These are phyloP conservation scores for Ypsolopha sequella DNA, from an alignment of 2,888 invertebrate genomes.

Conservation along the genomic window DNA sequence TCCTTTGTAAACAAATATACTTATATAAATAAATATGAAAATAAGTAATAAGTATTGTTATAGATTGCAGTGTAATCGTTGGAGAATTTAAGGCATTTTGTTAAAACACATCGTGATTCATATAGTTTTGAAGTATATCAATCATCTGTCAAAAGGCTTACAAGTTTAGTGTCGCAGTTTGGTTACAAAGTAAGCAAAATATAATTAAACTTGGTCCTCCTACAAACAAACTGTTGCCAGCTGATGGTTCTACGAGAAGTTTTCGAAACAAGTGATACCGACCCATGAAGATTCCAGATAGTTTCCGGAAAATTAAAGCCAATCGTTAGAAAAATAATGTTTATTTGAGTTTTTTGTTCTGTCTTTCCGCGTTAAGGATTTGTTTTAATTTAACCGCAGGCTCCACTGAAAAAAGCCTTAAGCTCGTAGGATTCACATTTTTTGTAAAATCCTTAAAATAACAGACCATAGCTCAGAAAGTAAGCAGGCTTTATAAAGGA, in stretches of 20 bases:
- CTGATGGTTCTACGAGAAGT: constrained; percentile 7
- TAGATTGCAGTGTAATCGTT: not conserved
- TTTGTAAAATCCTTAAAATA: too few relatives aligned
- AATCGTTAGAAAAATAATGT: not conserved
- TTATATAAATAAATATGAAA: too few relatives aligned
- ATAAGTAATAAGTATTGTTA: too few relatives aligned
- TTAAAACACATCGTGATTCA: not conserved
- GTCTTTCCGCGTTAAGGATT: too few relatives aligned
- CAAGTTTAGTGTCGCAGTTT: not conserved
- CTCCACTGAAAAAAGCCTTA: too few relatives aligned
- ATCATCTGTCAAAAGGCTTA: constrained; percentile 17
- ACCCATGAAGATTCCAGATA: not conserved
- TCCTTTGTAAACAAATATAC: too few relatives aligned
- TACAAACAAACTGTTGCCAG: constrained; percentile 18
- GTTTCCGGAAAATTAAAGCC: not conserved
- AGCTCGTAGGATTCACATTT: too few relatives aligned
- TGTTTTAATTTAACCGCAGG: too few relatives aligned
- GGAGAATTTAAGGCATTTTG: not conserved
- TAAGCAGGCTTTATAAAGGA: constrained; percentile 33
- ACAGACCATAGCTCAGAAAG: constrained; percentile 7
- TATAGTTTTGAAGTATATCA: constrained; percentile 7
- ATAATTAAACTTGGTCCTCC: constrained; percentile 29
- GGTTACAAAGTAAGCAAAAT: constrained; percentile 21
- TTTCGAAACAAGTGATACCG: constrained; percentile 3
- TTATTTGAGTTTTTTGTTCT: too few relatives aligned